Evolutionary conservation across 2,888 invertebrate species (phyloP), one percentile per base, ranked within the genome.

Genomic region (Callimorpha dominula): DNA sequence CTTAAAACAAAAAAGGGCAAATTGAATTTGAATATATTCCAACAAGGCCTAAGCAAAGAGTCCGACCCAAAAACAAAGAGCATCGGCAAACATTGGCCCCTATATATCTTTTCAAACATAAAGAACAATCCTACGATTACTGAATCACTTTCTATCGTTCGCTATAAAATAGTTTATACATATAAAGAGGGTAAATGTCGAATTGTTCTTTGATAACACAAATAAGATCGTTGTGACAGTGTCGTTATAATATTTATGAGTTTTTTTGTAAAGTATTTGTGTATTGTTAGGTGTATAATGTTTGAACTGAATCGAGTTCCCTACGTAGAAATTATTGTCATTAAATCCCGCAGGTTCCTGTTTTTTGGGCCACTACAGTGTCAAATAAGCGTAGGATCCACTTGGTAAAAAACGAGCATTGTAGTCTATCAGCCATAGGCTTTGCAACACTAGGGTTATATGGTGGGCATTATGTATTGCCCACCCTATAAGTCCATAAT

Each of bases 221-320:
- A 79, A 78, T 76, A 81, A 72, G 73, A 75, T 60, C 40, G 69
- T 74, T 80, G 75, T 66, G 72, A 66, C 68, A 71, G 75, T 68
- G 54, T 66, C 77, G 73, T 74, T 76, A 74, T 68, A 75, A 77
- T 77, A 78, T 83, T 83, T 80, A 81, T 75, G 75, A 83, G 75
- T 67, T 66, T 49, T 62, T 20, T 73, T 49, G 65, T 71, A 52
- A 70, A 65, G 73, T 69, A 15, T 42, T 42, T 42, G 20, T 20
- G 20, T 57, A 20, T 5, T n/a, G 12, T 20, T 54, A 7, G 8
- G 9, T 54, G 1, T 54, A 4, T n/a, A 11, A 46, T 9, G 43
- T 60, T 60, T 60, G 57, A 57, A 60, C 4, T 7, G 57, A 60
- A 31, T 31, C 31, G 31, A 31, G 31, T 31, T 31, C 31, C 31